Base-by-base conservation (phyloP, 2,797 vertebrate species). In the Crax fasciolata region DNA sequence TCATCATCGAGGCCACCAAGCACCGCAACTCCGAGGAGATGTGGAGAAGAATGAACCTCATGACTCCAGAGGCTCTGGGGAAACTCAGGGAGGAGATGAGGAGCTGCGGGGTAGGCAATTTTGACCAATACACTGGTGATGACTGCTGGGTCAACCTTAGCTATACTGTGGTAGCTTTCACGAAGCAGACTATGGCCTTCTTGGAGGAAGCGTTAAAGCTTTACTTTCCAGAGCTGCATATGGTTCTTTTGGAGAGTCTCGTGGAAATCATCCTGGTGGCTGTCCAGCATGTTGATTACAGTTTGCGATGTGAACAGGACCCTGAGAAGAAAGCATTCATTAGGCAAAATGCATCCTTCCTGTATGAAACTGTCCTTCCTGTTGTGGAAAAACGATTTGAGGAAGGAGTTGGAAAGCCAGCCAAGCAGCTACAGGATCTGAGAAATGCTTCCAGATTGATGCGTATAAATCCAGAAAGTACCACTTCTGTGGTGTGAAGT, bases 141-240 rank as follows among this genome's bases (percentile, higher is more conserved):
- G 99, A 99, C 98, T 99, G 99, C 98, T 99, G 99, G 99, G 99
- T 99, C 91, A 99, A 99, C 97, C 98, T 99, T 62, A 99, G 99
- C 97, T 99, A 99, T 97, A 99, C 99, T 0, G 94, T 99, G 8
- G 99, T 99, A 84, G 99, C 99, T 87, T 99, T 99, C 97, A 99
- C 99, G n/a, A 99, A 99, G 97, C 99, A 99, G 98, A 98, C 99
- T 95, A 99, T 99, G 99, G 98, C 98, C 93, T 99, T 99, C 97
- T 84, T 99, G 97, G 99, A 99, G 88, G 99, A 99, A 84, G 99
- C 99, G 0, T 97, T 99, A 93, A 99, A 99, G 97, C 98, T 99
- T 54, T 99, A 99, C 93, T 99, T 99, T 93, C 99, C 99, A 1
- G 99, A 99, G 97, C 98, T 99, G 92, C 99, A 99, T 98, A 99